These are phyloP conservation scores for Huso huso DNA, from an alignment of 2,797 vertebrate species.

Conservation along the genomic window DNA sequence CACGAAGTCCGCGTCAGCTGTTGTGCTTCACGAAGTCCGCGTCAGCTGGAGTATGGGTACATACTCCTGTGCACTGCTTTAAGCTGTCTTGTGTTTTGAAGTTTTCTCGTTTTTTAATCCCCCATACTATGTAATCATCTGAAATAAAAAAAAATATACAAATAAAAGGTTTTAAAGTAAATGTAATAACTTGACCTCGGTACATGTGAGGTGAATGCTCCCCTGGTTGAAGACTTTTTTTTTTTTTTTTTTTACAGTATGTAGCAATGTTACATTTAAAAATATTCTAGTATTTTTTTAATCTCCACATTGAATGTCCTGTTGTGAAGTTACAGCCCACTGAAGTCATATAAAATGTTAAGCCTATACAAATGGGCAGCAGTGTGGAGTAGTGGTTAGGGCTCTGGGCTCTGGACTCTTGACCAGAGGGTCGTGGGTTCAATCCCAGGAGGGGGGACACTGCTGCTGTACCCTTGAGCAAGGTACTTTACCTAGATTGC, in stretches of 20 bases:
- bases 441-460: no score
- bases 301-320: neutral
- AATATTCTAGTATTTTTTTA: neutral
- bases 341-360: no score
- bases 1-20: slow-evolving; percentile 11
- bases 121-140: slow-evolving; percentile 36
- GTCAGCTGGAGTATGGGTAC: slow-evolving; percentile 12
- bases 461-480: no score
- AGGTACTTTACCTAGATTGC: no score
- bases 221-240: neutral
- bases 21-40: no score
- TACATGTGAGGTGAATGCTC: no score
- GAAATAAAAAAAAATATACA: slow-evolving; percentile 5
- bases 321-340: neutral
- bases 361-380: neutral
- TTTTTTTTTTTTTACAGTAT: neutral
- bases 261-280: neutral
- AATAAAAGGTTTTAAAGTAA: neutral
- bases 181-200: no score
- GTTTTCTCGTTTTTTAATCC: slow-evolving; percentile 2
- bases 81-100: slow-evolving; percentile 15
- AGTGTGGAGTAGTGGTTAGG: no score
- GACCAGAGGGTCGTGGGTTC: no score
- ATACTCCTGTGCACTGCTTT: slow-evolving; percentile 23
- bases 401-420: no score